phyloP scores from a whole-genome alignment of 1,140 invertebrate species.

The Cotesia typhae region DNA sequence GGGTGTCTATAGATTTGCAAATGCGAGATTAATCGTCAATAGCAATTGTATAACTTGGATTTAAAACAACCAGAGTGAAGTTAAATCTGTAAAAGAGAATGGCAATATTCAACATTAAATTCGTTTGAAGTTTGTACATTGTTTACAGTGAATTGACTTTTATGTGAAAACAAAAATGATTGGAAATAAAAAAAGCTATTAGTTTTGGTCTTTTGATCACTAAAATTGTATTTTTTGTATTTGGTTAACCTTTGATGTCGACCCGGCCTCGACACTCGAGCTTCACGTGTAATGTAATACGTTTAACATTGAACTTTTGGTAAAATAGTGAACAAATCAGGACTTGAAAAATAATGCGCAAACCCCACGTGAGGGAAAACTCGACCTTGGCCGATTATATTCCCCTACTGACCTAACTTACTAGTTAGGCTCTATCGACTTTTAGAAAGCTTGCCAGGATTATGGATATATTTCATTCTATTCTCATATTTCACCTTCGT shows the following conservation, averaged over 20 bases:
- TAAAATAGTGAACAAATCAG: slow-evolving; percentile 5
- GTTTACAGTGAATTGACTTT: neutral
- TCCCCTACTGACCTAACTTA: slow-evolving; percentile 24
- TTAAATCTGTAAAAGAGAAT: too few relatives aligned
- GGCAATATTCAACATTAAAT: too few relatives aligned
- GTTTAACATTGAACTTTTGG: slow-evolving; percentile 35
- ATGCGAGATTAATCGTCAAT: too few relatives aligned
- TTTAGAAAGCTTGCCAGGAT: slow-evolving; percentile 21
- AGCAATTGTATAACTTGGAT: too few relatives aligned
- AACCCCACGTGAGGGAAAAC: neutral
- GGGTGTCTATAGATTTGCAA: too few relatives aligned
- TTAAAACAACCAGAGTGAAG: too few relatives aligned
- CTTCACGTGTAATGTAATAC: neutral
- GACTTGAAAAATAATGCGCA: neutral
- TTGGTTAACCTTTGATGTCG: slow-evolving; percentile 10
- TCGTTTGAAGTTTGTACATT: neutral
- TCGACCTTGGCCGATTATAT: slow-evolving; percentile 23
- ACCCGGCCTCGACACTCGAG: slow-evolving; percentile 23
- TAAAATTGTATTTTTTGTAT: slow-evolving; percentile 1
- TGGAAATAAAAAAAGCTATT: neutral
- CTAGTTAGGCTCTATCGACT: slow-evolving; percentile 18
- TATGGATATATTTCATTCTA: neutral
- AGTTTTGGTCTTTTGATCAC: neutral
- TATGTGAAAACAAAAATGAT: too few relatives aligned
- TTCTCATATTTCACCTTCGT: neutral